Percentiles rank a stretch among this genome's conserved stretches.
Conservation (phyloP, 2,797 vertebrate species). For the Lithobates pipiens region DNA sequence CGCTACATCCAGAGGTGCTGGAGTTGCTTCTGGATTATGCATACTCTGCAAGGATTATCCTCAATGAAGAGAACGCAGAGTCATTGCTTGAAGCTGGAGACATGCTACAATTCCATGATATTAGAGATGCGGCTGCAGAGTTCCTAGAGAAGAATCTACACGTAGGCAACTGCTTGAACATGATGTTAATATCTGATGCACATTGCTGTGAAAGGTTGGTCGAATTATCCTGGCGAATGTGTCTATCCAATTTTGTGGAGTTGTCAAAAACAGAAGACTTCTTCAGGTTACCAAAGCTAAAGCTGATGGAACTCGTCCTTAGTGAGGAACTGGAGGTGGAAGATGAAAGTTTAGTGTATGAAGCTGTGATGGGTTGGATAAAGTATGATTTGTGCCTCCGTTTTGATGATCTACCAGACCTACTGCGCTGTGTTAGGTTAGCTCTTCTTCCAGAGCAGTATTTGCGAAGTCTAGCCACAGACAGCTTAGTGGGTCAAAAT, state of each 20-base stretch:
- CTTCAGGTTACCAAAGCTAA: slow-evolving; percentile 80
- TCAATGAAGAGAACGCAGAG: slow-evolving; percentile 88
- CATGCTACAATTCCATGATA: slow-evolving; percentile 89
- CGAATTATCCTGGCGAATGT: slow-evolving; percentile 87
- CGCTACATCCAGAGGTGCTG: slow-evolving; percentile 85
- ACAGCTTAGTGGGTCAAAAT: slow-evolving; percentile 85
- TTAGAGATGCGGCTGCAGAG: slow-evolving; percentile 82
- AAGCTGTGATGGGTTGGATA: slow-evolving; percentile 87
- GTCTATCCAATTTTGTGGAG: slow-evolving; percentile 81
- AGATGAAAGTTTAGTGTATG: slow-evolving; percentile 85
- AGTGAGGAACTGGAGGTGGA: slow-evolving; percentile 88
- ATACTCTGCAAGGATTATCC: slow-evolving; percentile 83
- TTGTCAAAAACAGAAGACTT: slow-evolving; percentile 85
- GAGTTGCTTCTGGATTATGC: slow-evolving; percentile 86
- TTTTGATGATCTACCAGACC: slow-evolving; percentile 78
- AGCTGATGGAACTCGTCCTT: slow-evolving; percentile 83
- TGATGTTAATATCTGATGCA: slow-evolving; percentile 87
- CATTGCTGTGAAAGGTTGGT: slow-evolving; percentile 84
- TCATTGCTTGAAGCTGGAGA: slow-evolving; percentile 85
- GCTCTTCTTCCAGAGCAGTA: slow-evolving; percentile 83
- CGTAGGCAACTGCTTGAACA: slow-evolving; percentile 85
- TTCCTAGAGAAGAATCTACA: slow-evolving; percentile 88
- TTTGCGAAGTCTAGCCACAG: slow-evolving; percentile 79
- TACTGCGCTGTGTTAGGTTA: slow-evolving; percentile 82
- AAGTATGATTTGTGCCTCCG: slow-evolving; percentile 79